Evolutionary conservation across 2,888 invertebrate genomes (phyloP), one percentile per base, ranked within the genome.

Genomic region (Antheraea assamensis): DNA sequence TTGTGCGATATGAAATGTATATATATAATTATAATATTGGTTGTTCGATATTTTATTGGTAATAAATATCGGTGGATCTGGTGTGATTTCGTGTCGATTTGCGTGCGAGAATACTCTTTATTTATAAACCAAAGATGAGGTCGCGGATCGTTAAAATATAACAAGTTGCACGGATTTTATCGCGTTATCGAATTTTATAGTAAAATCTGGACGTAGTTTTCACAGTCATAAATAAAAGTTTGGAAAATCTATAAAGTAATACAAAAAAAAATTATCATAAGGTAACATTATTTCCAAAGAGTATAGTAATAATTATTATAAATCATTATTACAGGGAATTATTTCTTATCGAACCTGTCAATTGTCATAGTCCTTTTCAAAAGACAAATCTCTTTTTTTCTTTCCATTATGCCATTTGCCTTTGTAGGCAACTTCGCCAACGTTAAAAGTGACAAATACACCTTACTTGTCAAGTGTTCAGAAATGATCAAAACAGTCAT

Each of bases 51-150:
- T 89, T 93, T 93, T 93, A 92, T 92, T 85, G 85, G 86, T 85
- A 88, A 90, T 93, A 91, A 93, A 92, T 92, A 92, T 93, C 84
- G 89, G 86, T 81, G 83, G 82, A 81, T 88, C 88, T 88, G 89
- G 86, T 88, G 86, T 87, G 85, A 82, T 85, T 85, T 85, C 80
- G 80, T 78, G 78, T 80, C 81, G 61, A 81, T 77, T 77, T 79
- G 80, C 82, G 81, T 81, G 78, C 81, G 79, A 81, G 82, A 81
- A 77, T 78, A 83, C 82, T 85, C 83, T 87, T 87, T 90, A 87
- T 90, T 89, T 90, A 85, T 90, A 88, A 86, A 85, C 81, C 81
- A 30, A 83, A 83, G 83, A 87, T 87, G 85, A 88, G 85, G 83
- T 88, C 87, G 87, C 82, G 75, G 77, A 77, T 78, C 79, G 78